Evolutionary conservation across 2,113 vertebrate genomes (phyloP), one percentile per base, ranked within the genome.

Genomic region (Sapayoa aenigma): DNA sequence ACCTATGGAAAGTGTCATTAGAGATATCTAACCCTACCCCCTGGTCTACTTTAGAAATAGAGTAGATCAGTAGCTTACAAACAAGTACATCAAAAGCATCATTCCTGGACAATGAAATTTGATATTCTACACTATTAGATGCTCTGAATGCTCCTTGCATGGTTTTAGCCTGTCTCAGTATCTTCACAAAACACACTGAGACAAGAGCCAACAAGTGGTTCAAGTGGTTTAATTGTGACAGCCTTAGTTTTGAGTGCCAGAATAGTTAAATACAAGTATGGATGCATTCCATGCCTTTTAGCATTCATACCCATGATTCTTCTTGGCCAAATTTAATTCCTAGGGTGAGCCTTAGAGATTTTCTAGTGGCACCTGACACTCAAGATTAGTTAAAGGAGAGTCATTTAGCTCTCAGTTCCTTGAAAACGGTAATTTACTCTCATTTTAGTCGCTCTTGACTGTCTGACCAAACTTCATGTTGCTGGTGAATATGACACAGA

Each of bases 61-160:
- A n/a, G 19, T 23, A 59, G 24, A 28, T 81, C 19, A 44, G n/a
- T 41, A 81, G 23, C 33, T 62, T 42, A 71, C 5, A 65, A 63
- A 77, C 5, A 68, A 63, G 35, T 46, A 56, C 0, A 0, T 30
- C n/a, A 58, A 9, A 66, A 39, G 2, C 21, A 42, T n/a, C 8
- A 41, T 44, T 42, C 17, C n/a, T 56, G 30, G 41, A 5, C 9
- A 52, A 5, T 69, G 65, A 69, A 74, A 62, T 66, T 47, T 30
- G 33, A 37, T 22, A 11, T 42, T 12, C 14, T 42, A 42, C 11
- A 17, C 25, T 52, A 62, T 60, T 42, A 62, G 78, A 75, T 27
- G 18, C 9, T 60, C 50, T 27, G 41, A 71, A 72, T 71, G 42
- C 46, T 74, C 37, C 31, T 71, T 93, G 37, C 12, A 14, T 35